Evolutionary conservation across 2,797 vertebrate species (phyloP).

Genomic region (Perodicticus potto): DNA sequence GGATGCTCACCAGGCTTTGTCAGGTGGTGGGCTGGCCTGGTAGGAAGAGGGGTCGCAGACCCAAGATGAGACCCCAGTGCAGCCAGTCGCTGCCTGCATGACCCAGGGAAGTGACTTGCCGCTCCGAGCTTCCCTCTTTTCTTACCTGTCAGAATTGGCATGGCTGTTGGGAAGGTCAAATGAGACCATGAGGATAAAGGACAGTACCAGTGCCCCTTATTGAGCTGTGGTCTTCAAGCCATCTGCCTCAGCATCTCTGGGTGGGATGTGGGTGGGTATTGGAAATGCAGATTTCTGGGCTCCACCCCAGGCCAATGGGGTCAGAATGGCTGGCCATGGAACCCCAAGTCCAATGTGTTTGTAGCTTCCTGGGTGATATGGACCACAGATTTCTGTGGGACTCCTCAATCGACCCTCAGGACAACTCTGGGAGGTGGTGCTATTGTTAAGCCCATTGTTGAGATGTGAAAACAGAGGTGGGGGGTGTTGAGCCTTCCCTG

Average conservation of each 20-base stretch:
- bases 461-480: background rate
- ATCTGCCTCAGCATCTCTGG: background rate
- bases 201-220: fast-evolving
- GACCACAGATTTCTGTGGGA: fast-evolving
- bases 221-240: background rate
- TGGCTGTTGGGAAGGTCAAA: background rate
- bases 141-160: background rate
- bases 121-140: background rate
- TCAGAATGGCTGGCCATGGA: background rate
- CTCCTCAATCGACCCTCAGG: background rate
- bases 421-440: fast-evolving
- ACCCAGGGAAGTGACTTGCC: background rate
- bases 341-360: fast-evolving
- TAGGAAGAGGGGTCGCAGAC: background rate
- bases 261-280: no score
- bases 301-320: background rate
- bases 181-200: background rate
- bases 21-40: background rate
- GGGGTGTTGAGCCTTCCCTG: background rate
- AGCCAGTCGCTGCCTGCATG: background rate
- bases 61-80: background rate
- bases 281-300: background rate
- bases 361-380: background rate
- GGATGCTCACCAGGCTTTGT: background rate
- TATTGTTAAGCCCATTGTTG: background rate